Conservation (phyloP, 1,140 invertebrate genomes). For the Homarus americanus region DNA sequence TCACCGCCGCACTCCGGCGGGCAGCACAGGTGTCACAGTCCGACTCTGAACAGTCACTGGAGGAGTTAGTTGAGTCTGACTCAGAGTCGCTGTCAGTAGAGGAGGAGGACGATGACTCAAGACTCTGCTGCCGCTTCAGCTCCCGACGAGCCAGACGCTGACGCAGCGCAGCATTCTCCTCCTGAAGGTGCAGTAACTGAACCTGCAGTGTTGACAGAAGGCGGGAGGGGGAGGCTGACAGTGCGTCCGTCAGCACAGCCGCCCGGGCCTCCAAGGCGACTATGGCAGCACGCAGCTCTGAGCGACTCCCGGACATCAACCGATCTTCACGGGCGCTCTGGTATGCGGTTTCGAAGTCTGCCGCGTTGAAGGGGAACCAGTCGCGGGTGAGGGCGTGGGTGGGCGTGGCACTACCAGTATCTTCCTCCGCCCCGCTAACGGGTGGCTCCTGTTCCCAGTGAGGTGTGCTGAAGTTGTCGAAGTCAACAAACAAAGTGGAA, state of each 20-base stretch:
- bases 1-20: constrained; percentile 26
- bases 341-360: constrained; percentile 77
- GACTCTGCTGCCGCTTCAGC: constrained; percentile 14
- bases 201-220: constrained; percentile 71
- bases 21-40: constrained; percentile 68
- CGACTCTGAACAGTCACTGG: constrained; percentile 66
- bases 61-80: constrained; percentile 65
- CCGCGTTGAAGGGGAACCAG: constrained; percentile 75
- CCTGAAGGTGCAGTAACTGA: constrained; percentile 73
- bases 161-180: constrained; percentile 72
- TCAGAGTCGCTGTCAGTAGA: constrained; percentile 71
- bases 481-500: constrained; percentile 75
- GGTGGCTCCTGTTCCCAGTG: constrained; percentile 59
- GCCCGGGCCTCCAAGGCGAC: constrained; percentile 66
- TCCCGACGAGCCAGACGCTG: constrained; percentile 38
- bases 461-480: constrained; percentile 73
- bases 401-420: constrained; percentile 52
- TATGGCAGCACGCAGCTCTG: constrained; percentile 73
- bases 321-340: constrained; percentile 76
- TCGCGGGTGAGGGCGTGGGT: constrained; percentile 68
- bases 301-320: constrained; percentile 74
- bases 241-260: constrained; percentile 63
- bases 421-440: constrained; percentile 60
- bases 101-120: constrained; percentile 63
- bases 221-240: constrained; percentile 67